phyloP scores from a whole-genome alignment of 2,888 invertebrate genomes.

The Oegoconia quadripuncta region DNA sequence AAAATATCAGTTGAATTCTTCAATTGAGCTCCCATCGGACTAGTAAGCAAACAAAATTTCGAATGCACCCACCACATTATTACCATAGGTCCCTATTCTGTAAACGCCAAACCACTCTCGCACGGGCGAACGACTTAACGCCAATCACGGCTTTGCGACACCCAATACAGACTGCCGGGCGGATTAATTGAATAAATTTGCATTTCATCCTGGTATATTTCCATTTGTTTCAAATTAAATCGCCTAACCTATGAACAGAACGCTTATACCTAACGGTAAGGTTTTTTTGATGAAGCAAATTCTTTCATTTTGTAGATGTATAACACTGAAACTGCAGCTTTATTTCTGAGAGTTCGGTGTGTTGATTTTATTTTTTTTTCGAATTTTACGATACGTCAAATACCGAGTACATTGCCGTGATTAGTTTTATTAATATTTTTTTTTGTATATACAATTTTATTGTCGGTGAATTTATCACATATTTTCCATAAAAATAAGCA shows the following conservation, averaged over 20 bases:
- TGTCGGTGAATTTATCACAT: too few relatives aligned
- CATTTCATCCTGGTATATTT: slow-evolving; percentile 65
- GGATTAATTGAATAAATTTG: slow-evolving; percentile 78
- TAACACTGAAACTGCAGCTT: too few relatives aligned
- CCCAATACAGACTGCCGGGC: slow-evolving; percentile 64
- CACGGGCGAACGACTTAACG: slow-evolving; percentile 62
- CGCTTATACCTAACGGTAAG: too few relatives aligned
- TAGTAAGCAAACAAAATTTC: slow-evolving; percentile 65
- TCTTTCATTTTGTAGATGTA: too few relatives aligned
- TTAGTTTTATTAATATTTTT: too few relatives aligned
- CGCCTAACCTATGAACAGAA: slow-evolving; percentile 22
- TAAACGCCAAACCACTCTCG: slow-evolving; percentile 57
- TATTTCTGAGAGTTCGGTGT: too few relatives aligned
- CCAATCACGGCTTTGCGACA: slow-evolving; percentile 71
- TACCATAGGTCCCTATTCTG: slow-evolving; percentile 33
- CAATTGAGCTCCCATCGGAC: slow-evolving; percentile 25
- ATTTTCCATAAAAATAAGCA: too few relatives aligned
- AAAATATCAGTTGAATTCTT: not conserved
- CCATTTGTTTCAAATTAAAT: slow-evolving; percentile 71
- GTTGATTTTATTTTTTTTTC: too few relatives aligned
- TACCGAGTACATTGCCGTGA: too few relatives aligned
- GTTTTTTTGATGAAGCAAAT: too few relatives aligned
- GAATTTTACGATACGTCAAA: too few relatives aligned
- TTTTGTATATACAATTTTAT: too few relatives aligned
- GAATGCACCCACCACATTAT: slow-evolving; percentile 37